Base-by-base conservation (phyloP, 2,888 invertebrate genomes). In the Athripsodes cinereus region DNA sequence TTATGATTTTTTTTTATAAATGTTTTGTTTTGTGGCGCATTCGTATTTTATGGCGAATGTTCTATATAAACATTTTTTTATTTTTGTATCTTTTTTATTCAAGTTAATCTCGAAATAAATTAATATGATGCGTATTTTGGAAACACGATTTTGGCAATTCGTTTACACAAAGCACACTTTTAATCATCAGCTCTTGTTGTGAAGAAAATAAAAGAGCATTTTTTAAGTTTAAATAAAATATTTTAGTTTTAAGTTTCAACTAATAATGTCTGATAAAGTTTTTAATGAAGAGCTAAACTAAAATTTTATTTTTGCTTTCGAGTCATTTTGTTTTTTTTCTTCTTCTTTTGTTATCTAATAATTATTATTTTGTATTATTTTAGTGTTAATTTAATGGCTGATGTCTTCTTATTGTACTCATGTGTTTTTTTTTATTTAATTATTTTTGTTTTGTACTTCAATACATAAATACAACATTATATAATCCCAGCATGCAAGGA, bases 121-220 rank as follows among this genome's bases (percentile, higher is more conserved):
- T 26, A 11, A n/a, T n/a, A n/a, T n/a, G 21, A 46, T 74, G 75
- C 73, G 69, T 77, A 75, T 74, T 76, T 75, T 74, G 74, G 70
- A 72, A 74, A 72, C 74, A 74, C 73, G 74, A 73, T 77, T 72
- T 74, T 72, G 71, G 72, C 20, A 8, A 69, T 64, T 68, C 67
- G 67, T 74, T 74, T 75, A 71, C 72, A 72, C 71, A 67, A 72
- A 77, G 78, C 78, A 78, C 78, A 78, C 74, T 52, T 52, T 58
- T 20, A 20, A n/a, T n/a, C n/a, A n/a, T n/a, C n/a, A n/a, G n/a
- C n/a, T n/a, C n/a, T n/a, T n/a, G n/a, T n/a, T n/a, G n/a, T n/a
- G n/a, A n/a, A n/a, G n/a, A n/a, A n/a, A n/a, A n/a, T n/a, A n/a
- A n/a, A n/a, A n/a, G n/a, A n/a, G n/a, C n/a, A n/a, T n/a, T n/a